These are phyloP conservation scores for Tachycineta bicolor DNA, from an alignment of 2,113 vertebrate genomes.

Conservation along the genomic window DNA sequence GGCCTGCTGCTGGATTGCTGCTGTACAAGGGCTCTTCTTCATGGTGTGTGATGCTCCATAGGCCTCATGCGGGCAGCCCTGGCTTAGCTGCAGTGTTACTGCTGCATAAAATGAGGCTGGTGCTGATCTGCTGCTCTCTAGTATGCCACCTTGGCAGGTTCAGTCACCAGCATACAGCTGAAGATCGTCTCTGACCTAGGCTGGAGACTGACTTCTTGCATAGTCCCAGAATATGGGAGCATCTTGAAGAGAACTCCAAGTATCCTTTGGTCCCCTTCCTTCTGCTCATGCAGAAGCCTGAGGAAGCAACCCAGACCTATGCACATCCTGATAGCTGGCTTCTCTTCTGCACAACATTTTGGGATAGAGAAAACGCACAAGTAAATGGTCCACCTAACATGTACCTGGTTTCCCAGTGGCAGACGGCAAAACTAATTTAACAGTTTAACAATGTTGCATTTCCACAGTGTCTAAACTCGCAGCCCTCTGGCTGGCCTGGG, in stretches of 20 bases:
- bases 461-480: not conserved
- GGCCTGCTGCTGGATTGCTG: not conserved
- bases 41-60: rapidly evolving
- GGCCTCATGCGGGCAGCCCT: not conserved
- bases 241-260: not conserved
- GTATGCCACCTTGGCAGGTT: not conserved
- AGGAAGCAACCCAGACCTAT: not conserved
- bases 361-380: not conserved
- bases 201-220: not conserved
- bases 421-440: not conserved
- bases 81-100: not conserved
- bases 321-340: not conserved
- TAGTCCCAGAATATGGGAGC: not conserved
- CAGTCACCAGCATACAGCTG: not conserved
- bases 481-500: not conserved
- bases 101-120: not conserved
- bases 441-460: not conserved
- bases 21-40: not conserved
- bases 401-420: not conserved
- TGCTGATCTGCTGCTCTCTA: not conserved
- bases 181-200: not conserved
- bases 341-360: not conserved
- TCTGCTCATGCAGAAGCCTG: not conserved
- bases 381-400: not conserved
- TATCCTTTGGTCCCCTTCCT: not conserved